Base-by-base conservation (phyloP, 2,888 invertebrate genomes). In the Achlya flavicornis region DNA sequence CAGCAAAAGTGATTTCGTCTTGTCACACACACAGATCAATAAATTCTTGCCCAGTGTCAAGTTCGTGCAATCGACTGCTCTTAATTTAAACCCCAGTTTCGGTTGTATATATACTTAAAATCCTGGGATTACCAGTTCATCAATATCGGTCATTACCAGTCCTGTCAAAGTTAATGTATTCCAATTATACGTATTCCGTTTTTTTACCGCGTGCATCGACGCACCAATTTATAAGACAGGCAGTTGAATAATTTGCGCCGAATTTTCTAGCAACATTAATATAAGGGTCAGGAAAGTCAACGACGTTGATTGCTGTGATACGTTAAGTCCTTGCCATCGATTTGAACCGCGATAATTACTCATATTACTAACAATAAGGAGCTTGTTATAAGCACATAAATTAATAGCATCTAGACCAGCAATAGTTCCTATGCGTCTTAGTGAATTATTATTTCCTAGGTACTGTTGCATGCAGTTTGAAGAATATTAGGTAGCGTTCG, bases 211-310 rank as follows among this genome's bases (percentile, higher is more conserved):
- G 7, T 53, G 53, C 19, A 53, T 19, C 19, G 16, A 53, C 10
- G 3, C 19, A 10, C n/a, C n/a, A 53, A 19, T 53, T 53, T 8
- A 19, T 14, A 6, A 10, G 7, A n/a, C 16, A 48, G 14, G 10
- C 16, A 4, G 19, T 53, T 19, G 53, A 72, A 70, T 64, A 67
- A 68, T 72, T 73, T 69, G 71, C 77, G 75, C 66, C 71, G 83
- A 86, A 83, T 81, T 87, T 88, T 90, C 88, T 83, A 86, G 88
- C 16, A 53, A 81, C 72, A 70, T 70, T 75, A 84, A 86, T 87
- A 74, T 75, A 78, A 72, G 74, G 85, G 83, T 85, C 84, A 77
- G 61, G 65, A 65, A 59, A 64, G 87, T 87, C 82, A 89, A 88
- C 79, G 67, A 84, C 78, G 71, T 67, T 73, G 75, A 84, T 79